Evolutionary conservation across 2,113 vertebrate species (phyloP).

Genomic region (Scopus umbretta): DNA sequence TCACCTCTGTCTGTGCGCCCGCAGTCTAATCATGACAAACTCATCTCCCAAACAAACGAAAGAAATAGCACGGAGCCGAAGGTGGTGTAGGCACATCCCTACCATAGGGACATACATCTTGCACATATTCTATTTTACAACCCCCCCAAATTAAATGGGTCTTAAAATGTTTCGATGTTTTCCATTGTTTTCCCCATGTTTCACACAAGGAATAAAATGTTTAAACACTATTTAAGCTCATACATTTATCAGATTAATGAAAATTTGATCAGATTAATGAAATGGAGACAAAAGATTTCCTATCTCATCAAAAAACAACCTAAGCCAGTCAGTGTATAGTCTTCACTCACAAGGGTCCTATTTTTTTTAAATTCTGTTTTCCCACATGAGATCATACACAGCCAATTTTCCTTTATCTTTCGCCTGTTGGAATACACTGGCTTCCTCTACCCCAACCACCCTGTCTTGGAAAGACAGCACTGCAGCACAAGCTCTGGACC

Average conservation of each 20-base stretch:
- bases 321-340: not conserved
- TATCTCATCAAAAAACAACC: not conserved
- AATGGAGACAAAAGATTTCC: not conserved
- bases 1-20: not conserved
- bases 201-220: not conserved
- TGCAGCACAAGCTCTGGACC: not conserved
- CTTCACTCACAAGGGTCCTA: not conserved
- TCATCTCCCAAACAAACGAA: not conserved
- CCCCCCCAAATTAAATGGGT: not conserved
- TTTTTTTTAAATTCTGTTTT: not conserved
- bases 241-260: not conserved
- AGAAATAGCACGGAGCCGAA: not conserved
- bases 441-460: not conserved
- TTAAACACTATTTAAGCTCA: not conserved
- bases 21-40: not conserved
- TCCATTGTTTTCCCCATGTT: not conserved
- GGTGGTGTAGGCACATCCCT: not conserved
- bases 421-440: not conserved
- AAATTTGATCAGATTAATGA: not conserved
- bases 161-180: not conserved
- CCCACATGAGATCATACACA: not conserved
- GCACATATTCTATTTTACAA: not conserved
- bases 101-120: not conserved
- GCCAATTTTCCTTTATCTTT: not conserved
- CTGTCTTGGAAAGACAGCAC: not conserved